Conservation (phyloP, 53 echinoderm and acorn worm genomes). For the Apostichopus leukothele region DNA sequence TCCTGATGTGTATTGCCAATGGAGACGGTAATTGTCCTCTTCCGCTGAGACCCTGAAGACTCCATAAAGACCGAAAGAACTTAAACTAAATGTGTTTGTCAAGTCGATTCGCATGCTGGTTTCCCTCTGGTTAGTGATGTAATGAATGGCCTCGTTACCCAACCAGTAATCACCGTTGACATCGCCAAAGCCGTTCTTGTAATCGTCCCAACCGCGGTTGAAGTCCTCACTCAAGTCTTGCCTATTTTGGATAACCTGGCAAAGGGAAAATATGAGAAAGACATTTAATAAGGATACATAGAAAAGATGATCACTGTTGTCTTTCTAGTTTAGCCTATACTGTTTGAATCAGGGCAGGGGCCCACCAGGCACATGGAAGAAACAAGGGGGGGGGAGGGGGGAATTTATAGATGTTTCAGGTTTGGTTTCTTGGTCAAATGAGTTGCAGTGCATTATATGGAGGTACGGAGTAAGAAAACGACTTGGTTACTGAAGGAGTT, state of each 20-base stretch:
- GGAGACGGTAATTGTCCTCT: not conserved
- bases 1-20: not conserved
- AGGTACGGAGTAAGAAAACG: too few relatives aligned
- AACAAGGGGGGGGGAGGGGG: too few relatives aligned
- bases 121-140: not conserved
- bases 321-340: too few relatives aligned
- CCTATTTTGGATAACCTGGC: constrained; percentile 19
- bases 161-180: constrained; percentile 12
- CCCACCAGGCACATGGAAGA: too few relatives aligned
- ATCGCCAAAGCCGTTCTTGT: constrained; percentile 5
- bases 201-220: not conserved
- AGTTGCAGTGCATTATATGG: too few relatives aligned
- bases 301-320: too few relatives aligned
- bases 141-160: constrained; percentile 7
- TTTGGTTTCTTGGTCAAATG: too few relatives aligned
- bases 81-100: not conserved
- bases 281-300: too few relatives aligned
- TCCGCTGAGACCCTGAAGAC: not conserved
- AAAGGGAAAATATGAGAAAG: too few relatives aligned
- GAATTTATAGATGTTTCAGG: too few relatives aligned
- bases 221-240: not conserved
- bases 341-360: too few relatives aligned
- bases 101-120: constrained; percentile 2
- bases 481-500: too few relatives aligned
- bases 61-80: not conserved